Conservation (phyloP, 1,140 invertebrate species). For the Bombus impatiens region DNA sequence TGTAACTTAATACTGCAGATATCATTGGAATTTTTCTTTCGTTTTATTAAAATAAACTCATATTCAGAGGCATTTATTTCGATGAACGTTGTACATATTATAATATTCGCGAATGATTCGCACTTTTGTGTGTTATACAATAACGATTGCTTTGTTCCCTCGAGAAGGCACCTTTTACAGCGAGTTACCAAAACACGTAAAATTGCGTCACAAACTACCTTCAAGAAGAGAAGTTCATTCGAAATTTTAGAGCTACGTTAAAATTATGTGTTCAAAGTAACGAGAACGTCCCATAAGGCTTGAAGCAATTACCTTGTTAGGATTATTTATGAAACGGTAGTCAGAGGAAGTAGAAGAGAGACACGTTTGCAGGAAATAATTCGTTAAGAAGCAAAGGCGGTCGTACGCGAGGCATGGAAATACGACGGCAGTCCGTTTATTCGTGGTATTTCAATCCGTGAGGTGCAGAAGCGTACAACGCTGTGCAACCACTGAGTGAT, state of each 20-base stretch:
- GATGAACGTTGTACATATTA: neutral
- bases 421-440: slow-evolving; percentile 27
- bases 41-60: neutral
- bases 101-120: neutral
- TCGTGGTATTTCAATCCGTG: slow-evolving; percentile 25
- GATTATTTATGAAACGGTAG: slow-evolving; percentile 4
- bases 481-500: slow-evolving; percentile 36
- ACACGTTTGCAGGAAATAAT: neutral
- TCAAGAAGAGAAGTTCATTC: neutral
- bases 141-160: neutral
- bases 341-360: too few species aligned
- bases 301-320: neutral
- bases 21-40: neutral
- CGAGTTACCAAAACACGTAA: neutral
- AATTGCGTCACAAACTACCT: neutral
- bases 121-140: too few species aligned
- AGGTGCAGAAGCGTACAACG: slow-evolving; percentile 29
- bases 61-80: too few species aligned
- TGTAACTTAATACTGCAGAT: neutral
- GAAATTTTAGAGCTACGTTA: neutral
- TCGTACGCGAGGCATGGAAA: too few species aligned
- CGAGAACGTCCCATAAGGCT: too few species aligned
- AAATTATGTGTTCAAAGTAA: neutral
- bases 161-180: neutral
- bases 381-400: neutral